Evolutionary conservation across 2,797 vertebrate species (phyloP).

Genomic region (Smutsia gigantea): DNA sequence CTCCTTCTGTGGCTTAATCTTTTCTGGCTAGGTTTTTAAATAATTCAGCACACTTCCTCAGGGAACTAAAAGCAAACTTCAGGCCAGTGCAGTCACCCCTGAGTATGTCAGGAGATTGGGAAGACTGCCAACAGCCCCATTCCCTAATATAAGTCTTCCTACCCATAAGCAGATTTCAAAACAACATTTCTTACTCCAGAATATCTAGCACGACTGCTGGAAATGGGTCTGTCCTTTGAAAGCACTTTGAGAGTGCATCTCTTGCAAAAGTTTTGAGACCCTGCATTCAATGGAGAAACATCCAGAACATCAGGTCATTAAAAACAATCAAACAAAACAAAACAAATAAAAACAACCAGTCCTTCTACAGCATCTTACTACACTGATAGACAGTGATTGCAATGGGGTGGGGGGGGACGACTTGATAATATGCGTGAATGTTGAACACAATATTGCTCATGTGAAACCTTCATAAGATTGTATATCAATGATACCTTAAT

Average conservation of each 20-base stretch:
- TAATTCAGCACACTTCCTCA: slow-evolving; percentile 57
- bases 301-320: slow-evolving; percentile 20
- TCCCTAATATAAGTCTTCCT: slow-evolving; percentile 74
- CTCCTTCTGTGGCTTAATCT: slow-evolving; percentile 51
- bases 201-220: slow-evolving; percentile 41
- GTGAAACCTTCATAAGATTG: too few species aligned
- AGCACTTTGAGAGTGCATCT: slow-evolving; percentile 68
- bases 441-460: too few species aligned
- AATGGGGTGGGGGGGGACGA: too few species aligned
- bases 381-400: too few species aligned
- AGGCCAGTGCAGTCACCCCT: slow-evolving; percentile 66
- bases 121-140: slow-evolving; percentile 49
- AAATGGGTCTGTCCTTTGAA: slow-evolving; percentile 70
- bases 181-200: slow-evolving; percentile 75
- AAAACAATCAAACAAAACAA: slow-evolving; percentile 58
- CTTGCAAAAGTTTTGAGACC: slow-evolving; percentile 67
- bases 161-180: slow-evolving; percentile 75
- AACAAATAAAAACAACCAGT: slow-evolving; percentile 36
- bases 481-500: too few species aligned
- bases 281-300: slow-evolving; percentile 35
- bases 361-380: not conserved
- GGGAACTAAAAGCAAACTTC: slow-evolving; percentile 53
- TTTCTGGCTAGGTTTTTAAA: slow-evolving; percentile 72
- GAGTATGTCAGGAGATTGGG: slow-evolving; percentile 41
- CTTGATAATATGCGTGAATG: too few species aligned